phyloP scores from a whole-genome alignment of 2,797 vertebrate species.

The Serranus cabrilla region DNA sequence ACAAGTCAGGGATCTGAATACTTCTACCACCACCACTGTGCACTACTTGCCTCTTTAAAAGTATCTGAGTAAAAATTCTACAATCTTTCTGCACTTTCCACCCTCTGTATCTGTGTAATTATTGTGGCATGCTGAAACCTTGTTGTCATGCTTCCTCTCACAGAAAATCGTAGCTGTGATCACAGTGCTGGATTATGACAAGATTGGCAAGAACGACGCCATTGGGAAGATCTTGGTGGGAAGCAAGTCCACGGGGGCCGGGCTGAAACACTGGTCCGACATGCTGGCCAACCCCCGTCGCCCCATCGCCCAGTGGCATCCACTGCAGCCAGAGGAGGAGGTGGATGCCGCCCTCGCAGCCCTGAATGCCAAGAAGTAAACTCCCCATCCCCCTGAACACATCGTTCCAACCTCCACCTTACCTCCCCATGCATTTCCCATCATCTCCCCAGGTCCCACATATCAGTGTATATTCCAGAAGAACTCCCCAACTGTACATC shows the following conservation, averaged over 20 bases:
- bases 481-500: conserved; percentile 60
- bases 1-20: no score
- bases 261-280: conserved; percentile 98
- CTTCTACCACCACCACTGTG: no score
- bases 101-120: background rate
- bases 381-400: conserved; percentile 54
- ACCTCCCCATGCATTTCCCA: conserved; percentile 61
- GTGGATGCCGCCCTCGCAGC: conserved; percentile 91
- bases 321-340: conserved; percentile 97
- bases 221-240: conserved; percentile 98
- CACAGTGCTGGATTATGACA: conserved; percentile 98
- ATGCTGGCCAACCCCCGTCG: conserved; percentile 98
- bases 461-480: conserved; percentile 75
- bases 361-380: conserved; percentile 94
- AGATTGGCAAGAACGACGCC: conserved; percentile 98
- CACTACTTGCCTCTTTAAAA: background rate
- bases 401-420: conserved; percentile 44
- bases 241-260: conserved; percentile 91
- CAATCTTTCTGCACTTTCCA: background rate
- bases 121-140: background rate
- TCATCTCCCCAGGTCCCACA: conserved; percentile 52
- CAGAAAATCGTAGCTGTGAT: conserved; percentile 98
- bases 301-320: conserved; percentile 99
- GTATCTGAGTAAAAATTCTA: background rate
- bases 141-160: conserved; percentile 16